Base-by-base conservation (phyloP, 2,888 invertebrate species). In the Anthrax anthrax region DNA sequence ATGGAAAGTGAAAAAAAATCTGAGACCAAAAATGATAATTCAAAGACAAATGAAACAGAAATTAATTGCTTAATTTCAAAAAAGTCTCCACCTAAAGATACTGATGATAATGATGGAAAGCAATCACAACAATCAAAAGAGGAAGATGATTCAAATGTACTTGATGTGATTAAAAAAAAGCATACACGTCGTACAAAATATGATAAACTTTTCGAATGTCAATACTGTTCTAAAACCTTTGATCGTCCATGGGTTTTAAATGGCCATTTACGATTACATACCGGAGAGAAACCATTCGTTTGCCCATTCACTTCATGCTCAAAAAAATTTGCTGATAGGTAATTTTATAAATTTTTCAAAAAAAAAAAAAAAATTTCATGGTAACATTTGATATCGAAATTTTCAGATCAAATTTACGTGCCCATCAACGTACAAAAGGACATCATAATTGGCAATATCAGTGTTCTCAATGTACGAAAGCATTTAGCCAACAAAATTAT, bases 391-490 rank as follows among this genome's bases (percentile, higher is more conserved):
- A 23, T n/a, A 9, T 18, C 14, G 9, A 3, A 37, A 29, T 41
- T 12, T 44, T 34, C 43, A 81, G 81, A 42, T 81, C 81, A 0
- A 82, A 82, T 61, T 67, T 82, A 37, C 72, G 81, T 43, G 81
- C 82, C 1, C 81, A 82, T 68, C 81, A 81, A 60, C 75, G 81
- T 50, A 78, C 80, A 10, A 75, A 78, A 54, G 76, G 76, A 8
- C 81, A 82, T 63, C 81, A 81, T 63, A 64, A 73, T 44, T 81
- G 81, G 81, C 69, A 74, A 54, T 80, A 78, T 75, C 73, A 74
- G 45, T 81, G 81, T 57, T 61, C 70, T 2, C 72, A 73, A 47
- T 82, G 82, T 55, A 75, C 74, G 49, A 81, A 81, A 60, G 77
- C 80, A 2, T 82, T 82, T 64, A 81, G 80, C 47, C 78, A 80